Base-by-base conservation (phyloP, 2,888 invertebrate genomes). In the Dynastes grantii region DNA sequence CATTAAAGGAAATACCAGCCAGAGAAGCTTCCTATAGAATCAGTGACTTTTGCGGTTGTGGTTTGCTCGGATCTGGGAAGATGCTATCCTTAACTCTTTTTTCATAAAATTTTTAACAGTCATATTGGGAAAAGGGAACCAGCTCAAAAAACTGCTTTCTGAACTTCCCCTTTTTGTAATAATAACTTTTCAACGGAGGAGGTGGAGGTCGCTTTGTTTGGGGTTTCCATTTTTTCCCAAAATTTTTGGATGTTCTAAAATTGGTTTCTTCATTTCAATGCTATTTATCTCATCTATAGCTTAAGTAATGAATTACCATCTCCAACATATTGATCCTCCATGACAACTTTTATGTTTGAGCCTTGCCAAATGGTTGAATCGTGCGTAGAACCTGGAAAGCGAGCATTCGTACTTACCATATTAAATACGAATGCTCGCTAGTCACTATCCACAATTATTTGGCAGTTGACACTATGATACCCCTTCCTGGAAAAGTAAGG, bases 51-150 rank as follows among this genome's bases (percentile, higher is more conserved):
- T 86, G 85, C 16, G n/a, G 3, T 79, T 80, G 87, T 82, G 80
- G 87, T 84, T 87, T 88, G 78, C 82, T 85, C 2, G 90, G 90
- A 84, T 90, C 90, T 1, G 92, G 92, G 82, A 92, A 92, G 91
- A 93, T 91, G 84, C 96, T 96, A 61, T 95, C 95, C 77, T 90
- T 90, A 0, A 95, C 94, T 80, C 96, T 91, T 86, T 97, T 93
- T 78, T 98, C 95, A 87, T 97, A 98, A 90, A 98, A 98, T 90
- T 99, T 98, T 85, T 97, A 0, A 99, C 96, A 0, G 98, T 97
- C 91, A 97, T 92, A 1, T 93, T 1, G 99, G 98, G 76, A 98
- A 88, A 83, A 97, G 99, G 99, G 90, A 99, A 0, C 99, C 99
- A 53, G 94, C 91, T 0, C 99, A 99, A 89, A 92, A 98, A 11